These are phyloP conservation scores for Clarias gariepinus DNA, from an alignment of 2,113 vertebrate species.

Conservation along the genomic window DNA sequence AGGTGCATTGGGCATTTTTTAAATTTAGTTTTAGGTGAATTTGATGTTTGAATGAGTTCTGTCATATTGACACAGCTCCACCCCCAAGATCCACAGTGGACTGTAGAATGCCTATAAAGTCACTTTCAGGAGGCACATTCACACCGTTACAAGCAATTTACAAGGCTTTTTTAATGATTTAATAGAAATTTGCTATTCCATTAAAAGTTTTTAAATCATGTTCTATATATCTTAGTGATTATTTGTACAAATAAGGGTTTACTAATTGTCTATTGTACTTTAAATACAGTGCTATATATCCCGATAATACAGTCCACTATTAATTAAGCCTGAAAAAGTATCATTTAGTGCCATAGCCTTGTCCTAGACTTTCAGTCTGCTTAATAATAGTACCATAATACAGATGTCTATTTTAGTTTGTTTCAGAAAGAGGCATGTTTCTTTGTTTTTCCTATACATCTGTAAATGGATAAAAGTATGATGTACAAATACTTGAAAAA, in stretches of 20 bases:
- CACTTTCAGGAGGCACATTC: not conserved
- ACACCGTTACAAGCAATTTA: not conserved
- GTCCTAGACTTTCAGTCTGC: not conserved
- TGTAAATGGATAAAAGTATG: not conserved
- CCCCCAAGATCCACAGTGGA: not conserved
- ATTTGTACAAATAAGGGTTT: not conserved
- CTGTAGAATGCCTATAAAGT: not conserved
- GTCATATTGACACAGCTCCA: not conserved
- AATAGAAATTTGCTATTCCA: not conserved
- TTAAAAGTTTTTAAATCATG: not conserved
- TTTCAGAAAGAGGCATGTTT: not conserved
- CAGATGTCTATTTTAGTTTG: not conserved
- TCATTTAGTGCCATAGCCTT: not conserved
- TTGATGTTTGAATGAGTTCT: not conserved
- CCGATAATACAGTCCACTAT: not conserved
- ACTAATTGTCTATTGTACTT: not conserved
- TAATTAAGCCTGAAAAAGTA: not conserved
- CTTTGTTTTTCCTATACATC: not conserved
- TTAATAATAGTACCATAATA: not conserved
- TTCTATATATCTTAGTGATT: not conserved
- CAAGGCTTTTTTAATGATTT: not conserved
- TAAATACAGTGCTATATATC: not conserved
- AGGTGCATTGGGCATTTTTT: not conserved
- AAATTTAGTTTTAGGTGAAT: not conserved
- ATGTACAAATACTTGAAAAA: not conserved